Percentiles rank a stretch among this genome's conserved stretches.
phyloP scores from a whole-genome alignment of 2,888 invertebrate genomes.

The Drosophila robusta region DNA sequence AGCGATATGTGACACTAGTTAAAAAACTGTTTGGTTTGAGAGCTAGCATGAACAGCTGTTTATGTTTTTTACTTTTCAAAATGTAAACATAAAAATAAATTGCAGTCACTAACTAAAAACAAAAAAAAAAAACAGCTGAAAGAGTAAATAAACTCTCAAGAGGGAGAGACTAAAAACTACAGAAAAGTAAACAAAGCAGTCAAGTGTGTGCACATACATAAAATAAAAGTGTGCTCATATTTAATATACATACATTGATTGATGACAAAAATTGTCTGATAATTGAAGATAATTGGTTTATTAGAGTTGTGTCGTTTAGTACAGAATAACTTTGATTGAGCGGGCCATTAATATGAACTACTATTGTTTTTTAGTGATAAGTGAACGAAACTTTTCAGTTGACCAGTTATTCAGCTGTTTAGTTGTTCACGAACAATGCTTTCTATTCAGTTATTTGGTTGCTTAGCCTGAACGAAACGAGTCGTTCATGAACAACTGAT shows the following conservation, averaged over 20 bases:
- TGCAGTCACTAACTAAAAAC: neutral
- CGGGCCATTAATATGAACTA: neutral
- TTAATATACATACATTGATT: neutral
- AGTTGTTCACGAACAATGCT: too few species aligned
- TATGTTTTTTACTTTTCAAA: neutral
- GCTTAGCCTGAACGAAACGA: too few species aligned
- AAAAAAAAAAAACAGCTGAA: slow-evolving; percentile 1
- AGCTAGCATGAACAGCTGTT: slow-evolving; percentile 21
- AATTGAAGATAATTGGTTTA: neutral
- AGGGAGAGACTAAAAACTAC: neutral
- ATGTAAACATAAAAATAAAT: slow-evolving; percentile 18
- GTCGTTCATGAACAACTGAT: neutral
- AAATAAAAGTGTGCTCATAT: neutral
- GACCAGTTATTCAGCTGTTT: neutral
- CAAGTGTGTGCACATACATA: slow-evolving; percentile 1
- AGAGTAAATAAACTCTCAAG: slow-evolving; percentile 1
- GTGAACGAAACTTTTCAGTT: neutral
- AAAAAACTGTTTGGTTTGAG: slow-evolving; percentile 10
- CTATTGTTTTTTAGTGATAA: neutral
- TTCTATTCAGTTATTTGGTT: too few species aligned
- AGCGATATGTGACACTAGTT: slow-evolving; percentile 11
- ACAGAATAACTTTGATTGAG: neutral
- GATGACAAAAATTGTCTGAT: neutral
- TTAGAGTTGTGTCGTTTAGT: neutral
- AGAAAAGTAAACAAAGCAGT: slow-evolving; percentile 4